Percentiles rank a stretch among this genome's conserved stretches.
phyloP scores from a whole-genome alignment of 2,113 vertebrate genomes.

The Atrichornis clamosus region DNA sequence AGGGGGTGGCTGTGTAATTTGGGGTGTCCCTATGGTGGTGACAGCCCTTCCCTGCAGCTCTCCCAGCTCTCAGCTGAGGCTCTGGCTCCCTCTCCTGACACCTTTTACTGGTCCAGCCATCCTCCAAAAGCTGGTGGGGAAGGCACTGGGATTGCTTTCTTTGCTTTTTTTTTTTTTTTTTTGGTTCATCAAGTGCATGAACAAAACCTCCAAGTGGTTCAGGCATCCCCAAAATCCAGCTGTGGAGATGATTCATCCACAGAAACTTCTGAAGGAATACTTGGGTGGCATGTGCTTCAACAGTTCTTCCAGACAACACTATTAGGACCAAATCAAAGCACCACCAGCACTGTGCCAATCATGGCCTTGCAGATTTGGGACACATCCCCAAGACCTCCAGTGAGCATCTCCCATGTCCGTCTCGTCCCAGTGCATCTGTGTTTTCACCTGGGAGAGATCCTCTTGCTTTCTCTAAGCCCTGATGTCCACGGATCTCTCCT shows the following conservation, averaged over 20 bases:
- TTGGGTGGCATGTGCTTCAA: fast-evolving
- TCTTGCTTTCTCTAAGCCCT: neutral
- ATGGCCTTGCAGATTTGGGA: fast-evolving
- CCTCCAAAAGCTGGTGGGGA: neutral
- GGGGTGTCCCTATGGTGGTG: fast-evolving
- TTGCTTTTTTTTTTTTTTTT: too few relatives aligned
- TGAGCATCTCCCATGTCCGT: fast-evolving
- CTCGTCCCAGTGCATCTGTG: neutral
- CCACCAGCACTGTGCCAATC: fast-evolving
- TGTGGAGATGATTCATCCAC: neutral
- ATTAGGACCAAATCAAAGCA: neutral
- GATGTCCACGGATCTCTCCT: neutral
- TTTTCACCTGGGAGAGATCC: fast-evolving
- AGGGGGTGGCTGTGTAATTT: neutral
- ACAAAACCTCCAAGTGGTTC: fast-evolving
- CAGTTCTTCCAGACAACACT: neutral
- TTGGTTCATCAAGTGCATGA: neutral
- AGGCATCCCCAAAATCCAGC: fast-evolving
- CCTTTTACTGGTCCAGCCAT: neutral
- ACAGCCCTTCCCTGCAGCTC: neutral
- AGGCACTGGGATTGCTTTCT: neutral
- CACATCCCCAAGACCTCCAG: too few relatives aligned
- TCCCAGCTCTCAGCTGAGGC: neutral
- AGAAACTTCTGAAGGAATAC: neutral
- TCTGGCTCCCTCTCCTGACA: constrained; percentile 61